Percentiles rank a stretch among this genome's conserved stretches.
Conservation (phyloP, 2,888 invertebrate genomes). For the Polydrusus tereticollis region DNA sequence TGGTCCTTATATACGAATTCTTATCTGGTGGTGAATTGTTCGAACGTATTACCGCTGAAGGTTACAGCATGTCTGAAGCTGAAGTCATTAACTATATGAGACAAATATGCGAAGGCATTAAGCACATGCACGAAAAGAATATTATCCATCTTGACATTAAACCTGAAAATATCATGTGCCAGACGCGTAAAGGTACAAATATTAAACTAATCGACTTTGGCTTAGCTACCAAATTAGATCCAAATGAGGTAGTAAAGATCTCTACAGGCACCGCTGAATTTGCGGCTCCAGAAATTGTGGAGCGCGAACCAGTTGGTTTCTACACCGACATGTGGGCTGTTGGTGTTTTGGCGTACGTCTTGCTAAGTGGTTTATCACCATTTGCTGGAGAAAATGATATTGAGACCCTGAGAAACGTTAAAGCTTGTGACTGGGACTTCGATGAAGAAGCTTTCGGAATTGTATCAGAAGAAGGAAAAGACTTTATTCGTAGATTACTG, state of each 20-base stretch:
- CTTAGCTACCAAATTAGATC: constrained; percentile 97
- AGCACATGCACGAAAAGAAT: constrained; percentile 99
- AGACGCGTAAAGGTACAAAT: constrained; percentile 93
- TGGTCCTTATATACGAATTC: constrained; percentile 99
- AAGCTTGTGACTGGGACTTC: constrained; percentile 99
- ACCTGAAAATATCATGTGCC: constrained; percentile 99
- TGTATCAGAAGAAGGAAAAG: constrained; percentile 97
- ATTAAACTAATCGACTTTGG: constrained; percentile 99
- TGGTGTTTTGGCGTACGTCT: constrained; percentile 97
- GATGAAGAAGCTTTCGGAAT: constrained; percentile 94
- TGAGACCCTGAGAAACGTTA: constrained; percentile 97
- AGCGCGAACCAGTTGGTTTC: constrained; percentile 98
- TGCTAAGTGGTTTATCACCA: constrained; percentile 98
- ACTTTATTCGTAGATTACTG: constrained; percentile 95
- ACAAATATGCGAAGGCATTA: constrained; percentile 97
- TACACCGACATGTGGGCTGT: constrained; percentile 99
- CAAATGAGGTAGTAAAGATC: constrained; percentile 98
- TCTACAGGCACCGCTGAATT: constrained; percentile 99
- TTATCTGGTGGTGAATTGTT: constrained; percentile 98
- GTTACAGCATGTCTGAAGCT: constrained; percentile 98
- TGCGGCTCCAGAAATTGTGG: constrained; percentile 99
- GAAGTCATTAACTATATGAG: constrained; percentile 99
- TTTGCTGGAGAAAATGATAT: constrained; percentile 99
- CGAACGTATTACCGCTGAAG: constrained; percentile 98
- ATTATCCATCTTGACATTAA: constrained; percentile 97